These are phyloP conservation scores for Syritta pipiens DNA, from an alignment of 2,888 invertebrate genomes.

Conservation along the genomic window DNA sequence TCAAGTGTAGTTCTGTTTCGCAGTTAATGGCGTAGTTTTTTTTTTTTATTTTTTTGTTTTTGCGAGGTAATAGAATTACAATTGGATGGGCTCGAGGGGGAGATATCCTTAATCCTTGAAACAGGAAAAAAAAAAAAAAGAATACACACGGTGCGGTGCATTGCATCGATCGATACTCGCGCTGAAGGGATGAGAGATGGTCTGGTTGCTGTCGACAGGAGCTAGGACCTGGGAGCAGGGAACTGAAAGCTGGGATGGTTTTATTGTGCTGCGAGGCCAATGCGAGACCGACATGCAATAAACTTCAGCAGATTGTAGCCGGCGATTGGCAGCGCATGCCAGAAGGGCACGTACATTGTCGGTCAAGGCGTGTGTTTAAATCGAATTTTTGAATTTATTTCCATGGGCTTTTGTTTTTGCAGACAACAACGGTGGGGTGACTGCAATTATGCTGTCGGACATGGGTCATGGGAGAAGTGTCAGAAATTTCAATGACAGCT, in stretches of 20 bases:
- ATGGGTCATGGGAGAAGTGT: slow-evolving; percentile 13
- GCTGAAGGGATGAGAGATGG: slow-evolving; percentile 27
- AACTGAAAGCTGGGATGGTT: slow-evolving; percentile 15
- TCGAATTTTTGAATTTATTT: slow-evolving; percentile 32
- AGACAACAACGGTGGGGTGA: neutral
- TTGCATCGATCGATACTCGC: slow-evolving; percentile 32
- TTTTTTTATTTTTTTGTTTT: slow-evolving; percentile 2
- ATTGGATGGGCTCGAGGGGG: slow-evolving; percentile 23
- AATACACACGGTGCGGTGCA: neutral
- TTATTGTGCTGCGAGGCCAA: slow-evolving; percentile 46
- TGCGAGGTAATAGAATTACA: slow-evolving; percentile 47
- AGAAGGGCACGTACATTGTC: slow-evolving; percentile 43
- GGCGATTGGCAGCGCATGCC: slow-evolving; percentile 45
- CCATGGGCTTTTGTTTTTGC: slow-evolving; percentile 10
- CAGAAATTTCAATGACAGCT: slow-evolving; percentile 20
- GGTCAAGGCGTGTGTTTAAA: slow-evolving; percentile 55
- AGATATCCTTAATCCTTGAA: slow-evolving; percentile 24
- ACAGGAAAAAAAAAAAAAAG: neutral
- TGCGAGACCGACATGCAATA: slow-evolving; percentile 66
- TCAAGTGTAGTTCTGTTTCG: slow-evolving; percentile 34
- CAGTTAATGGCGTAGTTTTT: slow-evolving; percentile 6
- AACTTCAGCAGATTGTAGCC: slow-evolving; percentile 49
- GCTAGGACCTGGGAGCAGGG: slow-evolving; percentile 10
- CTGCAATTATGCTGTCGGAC: slow-evolving; percentile 25
- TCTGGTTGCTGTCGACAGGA: too few species aligned